Base-by-base conservation (phyloP, 2,888 invertebrate species). In the Busseola fusca region DNA sequence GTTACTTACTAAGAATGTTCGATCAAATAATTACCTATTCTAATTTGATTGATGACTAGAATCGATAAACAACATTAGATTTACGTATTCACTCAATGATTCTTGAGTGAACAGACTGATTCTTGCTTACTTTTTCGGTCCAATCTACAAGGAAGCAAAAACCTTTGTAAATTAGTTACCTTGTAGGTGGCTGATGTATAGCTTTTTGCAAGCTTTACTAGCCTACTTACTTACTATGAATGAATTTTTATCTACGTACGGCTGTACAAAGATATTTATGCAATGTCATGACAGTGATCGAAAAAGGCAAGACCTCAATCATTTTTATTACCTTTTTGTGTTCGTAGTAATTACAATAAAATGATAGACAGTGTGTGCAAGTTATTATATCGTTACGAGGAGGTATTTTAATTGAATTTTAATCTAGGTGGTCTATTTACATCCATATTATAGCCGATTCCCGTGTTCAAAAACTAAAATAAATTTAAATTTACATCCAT, bases 281-380 rank as follows among this genome's bases (percentile, higher is more conserved):
- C 64, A 65, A 82, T 68, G 69, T 70, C 74, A 82, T 48, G 62
- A 54, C 37, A 27, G 21, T 34, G 12, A 48, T 34, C 57, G 12
- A 52, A 70, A 73, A 70, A 71, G 56, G 25, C 25, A 62, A 57
- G 18, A 54, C 42, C 3, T 16, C 27, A 16, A 16, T 48, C 2
- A 45, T 60, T 66, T 45, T 50, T 45, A 42, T 59, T n/a, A 25
- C 4, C 1, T 34, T 12, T 69, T 68, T 66, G 56, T 54, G 37
- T 50, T 54, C 30, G 12, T 1, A 18, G 18, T 64, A 18, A 21
- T 45, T 45, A 9, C 21, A 45, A 10, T 27, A 16, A 27, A 27
- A 34, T 42, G 9, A 50, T 34, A 54, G 27, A 71, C 56, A n/a
- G 18, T 1, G 1, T 25, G 18, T 25, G 27, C 12, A 10, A 14